phyloP scores from a whole-genome alignment of 2,888 invertebrate species.

The Conistra vaccinii region DNA sequence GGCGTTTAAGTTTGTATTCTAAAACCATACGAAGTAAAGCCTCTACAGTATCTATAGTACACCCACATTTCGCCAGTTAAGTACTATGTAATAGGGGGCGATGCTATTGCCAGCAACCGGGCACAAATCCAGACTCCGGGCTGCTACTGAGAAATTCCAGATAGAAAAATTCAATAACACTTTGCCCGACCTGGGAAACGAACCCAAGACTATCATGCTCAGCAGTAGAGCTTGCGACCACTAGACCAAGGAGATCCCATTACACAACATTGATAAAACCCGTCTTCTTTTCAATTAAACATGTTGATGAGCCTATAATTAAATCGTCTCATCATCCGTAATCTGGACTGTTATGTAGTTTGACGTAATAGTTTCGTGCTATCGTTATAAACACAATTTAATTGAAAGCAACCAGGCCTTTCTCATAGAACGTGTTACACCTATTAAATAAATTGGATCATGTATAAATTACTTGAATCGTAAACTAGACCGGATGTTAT shows the following conservation, averaged over 20 bases:
- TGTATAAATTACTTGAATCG: neutral
- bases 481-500: conserved; percentile 33
- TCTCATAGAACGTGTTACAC: conserved; percentile 29
- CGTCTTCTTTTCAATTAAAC: conserved; percentile 42
- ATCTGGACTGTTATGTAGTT: conserved; percentile 44
- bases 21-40: too few species aligned
- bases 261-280: conserved; percentile 33
- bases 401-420: conserved; percentile 29
- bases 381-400: conserved; percentile 48
- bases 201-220: too few species aligned
- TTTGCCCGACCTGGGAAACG: too few species aligned
- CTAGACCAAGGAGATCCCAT: neutral
- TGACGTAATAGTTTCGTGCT: conserved; percentile 50
- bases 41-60: too few species aligned
- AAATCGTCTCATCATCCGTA: conserved; percentile 30
- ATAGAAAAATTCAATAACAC: too few species aligned
- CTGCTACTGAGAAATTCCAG: too few species aligned
- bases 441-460: conserved; percentile 37
- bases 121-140: too few species aligned
- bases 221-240: too few species aligned
- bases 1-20: too few species aligned
- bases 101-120: too few species aligned
- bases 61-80: too few species aligned
- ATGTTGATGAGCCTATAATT: conserved; percentile 42
- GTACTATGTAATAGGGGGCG: too few species aligned